Percentiles rank a stretch among this genome's conserved stretches.
phyloP scores from a whole-genome alignment of 2,113 vertebrate species.

The Etia nguti region DNA sequence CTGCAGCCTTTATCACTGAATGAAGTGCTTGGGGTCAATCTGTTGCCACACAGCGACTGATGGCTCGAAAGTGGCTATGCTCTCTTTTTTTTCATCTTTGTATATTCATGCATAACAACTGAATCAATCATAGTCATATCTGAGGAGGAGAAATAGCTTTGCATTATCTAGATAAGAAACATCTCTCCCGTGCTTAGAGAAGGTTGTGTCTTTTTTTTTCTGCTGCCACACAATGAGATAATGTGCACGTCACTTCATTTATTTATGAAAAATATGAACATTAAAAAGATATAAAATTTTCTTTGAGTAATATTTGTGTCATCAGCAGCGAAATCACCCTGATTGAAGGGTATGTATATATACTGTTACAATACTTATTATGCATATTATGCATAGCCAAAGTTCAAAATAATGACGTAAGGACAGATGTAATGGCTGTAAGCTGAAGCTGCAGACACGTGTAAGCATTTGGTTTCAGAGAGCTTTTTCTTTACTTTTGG shows the following conservation, averaged over 20 bases:
- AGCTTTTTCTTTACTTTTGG: neutral
- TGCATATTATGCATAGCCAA: neutral
- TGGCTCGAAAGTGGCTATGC: neutral
- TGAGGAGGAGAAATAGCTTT: neutral
- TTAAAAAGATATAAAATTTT: neutral
- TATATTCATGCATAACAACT: slow-evolving; percentile 1
- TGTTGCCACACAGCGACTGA: slow-evolving; percentile 8
- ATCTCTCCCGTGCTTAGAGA: neutral
- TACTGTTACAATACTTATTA: neutral
- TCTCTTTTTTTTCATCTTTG: neutral
- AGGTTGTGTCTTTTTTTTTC: neutral
- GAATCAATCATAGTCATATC: slow-evolving; percentile 37
- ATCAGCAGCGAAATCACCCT: neutral
- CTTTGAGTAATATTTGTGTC: neutral
- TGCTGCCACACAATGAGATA: neutral
- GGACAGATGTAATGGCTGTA: neutral
- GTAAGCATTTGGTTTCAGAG: neutral
- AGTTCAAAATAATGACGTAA: neutral
- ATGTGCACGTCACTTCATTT: neutral
- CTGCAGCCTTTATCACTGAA: slow-evolving; percentile 38
- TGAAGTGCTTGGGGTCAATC: slow-evolving; percentile 31
- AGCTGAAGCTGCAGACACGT: neutral
- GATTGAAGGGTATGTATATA: neutral
- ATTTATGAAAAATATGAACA: neutral
- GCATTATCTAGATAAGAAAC: neutral